These are phyloP conservation scores for Resseliella maxima DNA, from an alignment of 2,888 invertebrate genomes.

Conservation along the genomic window DNA sequence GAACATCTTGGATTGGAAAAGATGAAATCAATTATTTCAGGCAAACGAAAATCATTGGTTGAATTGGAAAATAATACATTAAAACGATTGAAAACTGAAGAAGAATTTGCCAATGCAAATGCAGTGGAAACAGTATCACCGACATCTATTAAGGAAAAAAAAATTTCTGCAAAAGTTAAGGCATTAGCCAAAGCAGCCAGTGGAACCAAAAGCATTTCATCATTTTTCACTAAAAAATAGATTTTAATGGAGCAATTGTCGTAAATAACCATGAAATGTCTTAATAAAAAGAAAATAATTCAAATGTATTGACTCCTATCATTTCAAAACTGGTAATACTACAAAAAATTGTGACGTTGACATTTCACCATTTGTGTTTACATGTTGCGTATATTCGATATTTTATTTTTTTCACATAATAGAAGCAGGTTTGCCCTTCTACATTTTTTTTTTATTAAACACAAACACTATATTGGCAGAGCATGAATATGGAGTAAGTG, in stretches of 20 bases:
- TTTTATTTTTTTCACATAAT: neutral
- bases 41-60: conserved; percentile 70
- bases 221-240: conserved; percentile 77
- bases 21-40: conserved; percentile 62
- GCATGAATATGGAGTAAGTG: too few species aligned
- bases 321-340: too few species aligned
- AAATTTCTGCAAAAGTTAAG: conserved; percentile 78
- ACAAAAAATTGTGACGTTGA: neutral
- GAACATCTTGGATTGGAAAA: conserved; percentile 69
- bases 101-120: conserved; percentile 64
- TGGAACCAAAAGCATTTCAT: conserved; percentile 82
- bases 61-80: conserved; percentile 63
- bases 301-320: neutral
- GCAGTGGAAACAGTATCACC: neutral
- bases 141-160: conserved; percentile 62
- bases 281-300: too few species aligned
- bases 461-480: neutral
- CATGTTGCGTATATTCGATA: neutral
- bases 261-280: too few species aligned
- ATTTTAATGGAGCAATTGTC: neutral
- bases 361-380: neutral
- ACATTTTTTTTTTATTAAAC: neutral
- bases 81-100: conserved; percentile 68
- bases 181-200: conserved; percentile 80
- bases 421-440: neutral